Conservation (phyloP, 53 echinoderm and acorn worm genomes). For the Echinometra lucunter region DNA sequence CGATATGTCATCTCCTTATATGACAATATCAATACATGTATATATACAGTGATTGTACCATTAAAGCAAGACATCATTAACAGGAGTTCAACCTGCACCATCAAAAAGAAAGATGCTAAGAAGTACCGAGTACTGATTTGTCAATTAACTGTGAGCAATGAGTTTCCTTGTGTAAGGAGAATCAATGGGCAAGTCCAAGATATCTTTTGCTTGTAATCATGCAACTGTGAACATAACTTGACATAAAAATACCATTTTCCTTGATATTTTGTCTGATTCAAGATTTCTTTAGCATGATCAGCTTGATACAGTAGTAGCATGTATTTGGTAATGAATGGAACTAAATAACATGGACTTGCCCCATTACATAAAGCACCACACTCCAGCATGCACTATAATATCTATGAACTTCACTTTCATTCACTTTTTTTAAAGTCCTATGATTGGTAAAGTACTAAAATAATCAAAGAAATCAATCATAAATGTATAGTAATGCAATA, state of each 20-base stretch:
- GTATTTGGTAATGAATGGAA: too few species aligned
- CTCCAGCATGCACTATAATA: neutral
- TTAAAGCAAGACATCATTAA: neutral
- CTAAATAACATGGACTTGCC: too few species aligned
- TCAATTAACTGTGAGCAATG: neutral
- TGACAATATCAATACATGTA: neutral
- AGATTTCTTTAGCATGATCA: too few species aligned
- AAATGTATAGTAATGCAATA: neutral
- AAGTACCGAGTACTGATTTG: neutral
- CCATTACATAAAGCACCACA: neutral
- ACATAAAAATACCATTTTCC: too few species aligned
- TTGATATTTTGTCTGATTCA: too few species aligned
- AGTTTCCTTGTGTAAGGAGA: neutral
- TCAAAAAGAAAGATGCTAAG: neutral
- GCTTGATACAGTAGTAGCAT: too few species aligned
- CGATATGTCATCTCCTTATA: neutral
- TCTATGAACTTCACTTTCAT: neutral
- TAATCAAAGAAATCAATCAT: too few species aligned
- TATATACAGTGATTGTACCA: neutral
- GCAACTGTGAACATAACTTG: too few species aligned
- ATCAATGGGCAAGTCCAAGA: too few species aligned
- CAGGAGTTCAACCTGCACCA: neutral
- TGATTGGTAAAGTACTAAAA: neutral
- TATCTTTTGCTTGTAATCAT: too few species aligned
- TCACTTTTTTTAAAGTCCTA: neutral